Evolutionary conservation across 2,113 vertebrate species (phyloP), one percentile per base, ranked within the genome.

Genomic region (Istiophorus platypterus): DNA sequence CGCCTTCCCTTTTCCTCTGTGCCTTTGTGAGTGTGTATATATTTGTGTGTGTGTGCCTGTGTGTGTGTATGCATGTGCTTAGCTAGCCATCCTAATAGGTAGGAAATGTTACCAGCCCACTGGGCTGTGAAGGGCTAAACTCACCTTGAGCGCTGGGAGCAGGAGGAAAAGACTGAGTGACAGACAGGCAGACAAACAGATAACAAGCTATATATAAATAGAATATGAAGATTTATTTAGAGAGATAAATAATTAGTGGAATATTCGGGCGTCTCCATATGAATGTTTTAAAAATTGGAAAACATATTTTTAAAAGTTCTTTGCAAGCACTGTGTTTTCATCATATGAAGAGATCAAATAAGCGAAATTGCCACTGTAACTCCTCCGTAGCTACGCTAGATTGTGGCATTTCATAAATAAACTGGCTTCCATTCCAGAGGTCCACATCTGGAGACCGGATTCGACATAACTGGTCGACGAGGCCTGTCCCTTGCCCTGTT

Each of bases 41-140:
- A 22, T 58, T 17, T 72, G 41, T 29, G 39, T 68, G 63, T 31
- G 42, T 58, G 24, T 78, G 64, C 61, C 31, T 42, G 41, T 70
- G 41, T 72, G 51, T 77, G 52, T 68, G 78, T 8, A 31, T 71
- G 61, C 11, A 57, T 81, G 82, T 82, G 80, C 31, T 79, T 67
- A 75, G 59, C 63, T 62, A 68, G 76, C 59, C 72, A 31, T 82
- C 51, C 66, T 85, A 89, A 88, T 88, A 75, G 76, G 72, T 12
- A 81, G 76, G 84, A 87, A 89, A 88, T 93, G 79, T 92, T 92
- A 76, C 41, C 84, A 75, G 88, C 74, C 84, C 91, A 87, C 49
- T 93, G 89, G 86, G 79, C 90, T 93, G 90, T 92, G 92, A 94
- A 93, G 92, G 93, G 73, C 89, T 91, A 76, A 84, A 87, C 76